Conservation (phyloP, 1,140 invertebrate species). For the Drosophila varians region DNA sequence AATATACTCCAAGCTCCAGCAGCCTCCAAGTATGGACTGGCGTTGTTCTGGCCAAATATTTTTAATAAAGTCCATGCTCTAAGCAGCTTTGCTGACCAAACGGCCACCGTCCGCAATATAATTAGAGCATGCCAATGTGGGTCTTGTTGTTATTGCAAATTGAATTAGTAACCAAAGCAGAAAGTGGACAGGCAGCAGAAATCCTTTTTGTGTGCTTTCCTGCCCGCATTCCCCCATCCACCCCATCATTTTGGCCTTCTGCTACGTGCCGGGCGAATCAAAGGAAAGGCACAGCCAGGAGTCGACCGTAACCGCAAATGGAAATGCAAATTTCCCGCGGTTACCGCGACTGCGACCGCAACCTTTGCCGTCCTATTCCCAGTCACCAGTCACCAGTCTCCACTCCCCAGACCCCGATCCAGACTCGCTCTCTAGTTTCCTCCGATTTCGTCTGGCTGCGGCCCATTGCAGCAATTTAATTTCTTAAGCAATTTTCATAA, state of each 20-base stretch:
- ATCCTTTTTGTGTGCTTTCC: slow-evolving; percentile 59
- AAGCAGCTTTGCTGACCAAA: slow-evolving; percentile 74
- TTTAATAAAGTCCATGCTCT: slow-evolving; percentile 76
- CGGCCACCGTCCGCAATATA: slow-evolving; percentile 56
- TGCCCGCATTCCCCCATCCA: background rate
- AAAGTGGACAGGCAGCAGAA: slow-evolving; percentile 66
- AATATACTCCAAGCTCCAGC: slow-evolving; percentile 36
- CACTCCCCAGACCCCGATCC: background rate
- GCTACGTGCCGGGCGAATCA: slow-evolving; percentile 66
- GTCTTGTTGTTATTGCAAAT: slow-evolving; percentile 74
- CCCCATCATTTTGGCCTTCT: slow-evolving; percentile 34
- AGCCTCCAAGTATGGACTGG: background rate
- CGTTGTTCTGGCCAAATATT: slow-evolving; percentile 63
- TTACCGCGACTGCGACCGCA: slow-evolving; percentile 61
- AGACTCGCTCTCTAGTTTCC: background rate
- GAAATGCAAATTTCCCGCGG: slow-evolving; percentile 75
- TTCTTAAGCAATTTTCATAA: slow-evolving; percentile 83
- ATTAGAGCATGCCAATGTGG: slow-evolving; percentile 59
- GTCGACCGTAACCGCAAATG: slow-evolving; percentile 65
- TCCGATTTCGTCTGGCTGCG: slow-evolving; percentile 14
- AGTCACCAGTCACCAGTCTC: background rate
- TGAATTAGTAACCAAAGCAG: slow-evolving; percentile 73
- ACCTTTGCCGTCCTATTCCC: slow-evolving; percentile 37
- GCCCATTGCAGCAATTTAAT: slow-evolving; percentile 79
- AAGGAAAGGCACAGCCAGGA: slow-evolving; percentile 38